Percentiles rank a stretch among this genome's conserved stretches.
phyloP scores from a whole-genome alignment of 1,140 invertebrate genomes.

The Latrodectus geometricus region DNA sequence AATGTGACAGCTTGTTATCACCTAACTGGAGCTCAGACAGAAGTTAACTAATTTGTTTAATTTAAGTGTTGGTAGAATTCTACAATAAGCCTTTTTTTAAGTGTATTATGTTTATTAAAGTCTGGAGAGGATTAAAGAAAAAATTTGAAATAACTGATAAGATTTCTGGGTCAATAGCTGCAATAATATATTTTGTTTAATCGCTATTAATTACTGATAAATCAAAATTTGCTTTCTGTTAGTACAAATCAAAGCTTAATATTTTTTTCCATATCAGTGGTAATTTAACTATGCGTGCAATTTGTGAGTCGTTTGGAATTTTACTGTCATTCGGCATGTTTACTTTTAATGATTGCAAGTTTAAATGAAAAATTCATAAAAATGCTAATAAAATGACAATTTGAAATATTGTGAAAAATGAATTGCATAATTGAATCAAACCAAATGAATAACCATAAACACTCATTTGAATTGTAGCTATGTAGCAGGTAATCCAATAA shows the following conservation, averaged over 20 bases:
- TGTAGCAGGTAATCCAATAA: too few species aligned
- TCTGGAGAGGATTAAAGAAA: not conserved
- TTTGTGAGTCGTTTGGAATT: too few species aligned
- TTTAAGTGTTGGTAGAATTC: not conserved
- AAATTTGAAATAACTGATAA: slow-evolving; percentile 9
- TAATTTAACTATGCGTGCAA: not conserved
- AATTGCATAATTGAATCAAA: too few species aligned
- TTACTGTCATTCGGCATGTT: too few species aligned
- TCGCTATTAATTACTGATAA: not conserved
- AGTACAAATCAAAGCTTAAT: not conserved
- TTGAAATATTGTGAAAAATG: too few species aligned
- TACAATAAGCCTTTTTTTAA: not conserved
- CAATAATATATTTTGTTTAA: slow-evolving; percentile 6
- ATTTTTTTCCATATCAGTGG: not conserved
- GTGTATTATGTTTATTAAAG: not conserved
- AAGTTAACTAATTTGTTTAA: not conserved
- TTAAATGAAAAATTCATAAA: too few species aligned
- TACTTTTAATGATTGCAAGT: too few species aligned
- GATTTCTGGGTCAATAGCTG: slow-evolving; percentile 5
- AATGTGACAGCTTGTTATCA: slow-evolving; percentile 6
- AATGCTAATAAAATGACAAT: too few species aligned
- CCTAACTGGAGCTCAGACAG: slow-evolving; percentile 5
- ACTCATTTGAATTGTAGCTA: too few species aligned
- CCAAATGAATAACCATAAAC: too few species aligned
- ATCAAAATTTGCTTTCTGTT: slow-evolving; percentile 4